phyloP scores from a whole-genome alignment of 2,888 invertebrate genomes.

The Graphium colonna region DNA sequence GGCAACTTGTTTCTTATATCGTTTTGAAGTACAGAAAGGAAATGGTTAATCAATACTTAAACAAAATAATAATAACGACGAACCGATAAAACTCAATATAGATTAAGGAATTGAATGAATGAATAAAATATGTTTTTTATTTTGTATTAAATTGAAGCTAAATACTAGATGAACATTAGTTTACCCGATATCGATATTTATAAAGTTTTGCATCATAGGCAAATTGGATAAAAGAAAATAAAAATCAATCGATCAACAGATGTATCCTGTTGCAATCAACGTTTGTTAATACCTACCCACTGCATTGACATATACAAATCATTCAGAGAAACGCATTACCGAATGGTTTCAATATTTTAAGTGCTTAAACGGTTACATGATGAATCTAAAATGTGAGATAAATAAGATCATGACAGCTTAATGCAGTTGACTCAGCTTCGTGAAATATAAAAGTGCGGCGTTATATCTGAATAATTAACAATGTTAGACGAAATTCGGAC shows the following conservation, averaged over 20 bases:
- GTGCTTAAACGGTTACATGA: slow-evolving; percentile 31
- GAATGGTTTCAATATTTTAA: slow-evolving; percentile 30
- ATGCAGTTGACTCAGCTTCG: slow-evolving; percentile 47
- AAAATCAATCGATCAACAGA: slow-evolving; percentile 18
- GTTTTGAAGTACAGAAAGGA: too few species aligned
- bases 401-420: slow-evolving; percentile 55
- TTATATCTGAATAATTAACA: slow-evolving; percentile 49
- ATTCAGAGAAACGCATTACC: slow-evolving; percentile 26
- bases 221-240: not conserved
- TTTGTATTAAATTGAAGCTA: too few species aligned
- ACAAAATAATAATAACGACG: too few species aligned
- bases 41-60: too few species aligned
- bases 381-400: slow-evolving; percentile 46
- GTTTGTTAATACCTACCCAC: not conserved
- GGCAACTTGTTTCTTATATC: too few species aligned
- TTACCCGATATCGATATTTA: too few species aligned
- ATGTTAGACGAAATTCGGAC: slow-evolving; percentile 57
- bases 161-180: too few species aligned
- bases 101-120: too few species aligned
- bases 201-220: too few species aligned
- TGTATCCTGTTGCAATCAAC: slow-evolving; percentile 21
- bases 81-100: too few species aligned
- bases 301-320: slow-evolving; percentile 1
- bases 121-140: too few species aligned
- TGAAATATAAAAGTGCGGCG: slow-evolving; percentile 33